Evolutionary conservation across 2,797 vertebrate species (phyloP).

Genomic region (Neosilurus hyrtlii): DNA sequence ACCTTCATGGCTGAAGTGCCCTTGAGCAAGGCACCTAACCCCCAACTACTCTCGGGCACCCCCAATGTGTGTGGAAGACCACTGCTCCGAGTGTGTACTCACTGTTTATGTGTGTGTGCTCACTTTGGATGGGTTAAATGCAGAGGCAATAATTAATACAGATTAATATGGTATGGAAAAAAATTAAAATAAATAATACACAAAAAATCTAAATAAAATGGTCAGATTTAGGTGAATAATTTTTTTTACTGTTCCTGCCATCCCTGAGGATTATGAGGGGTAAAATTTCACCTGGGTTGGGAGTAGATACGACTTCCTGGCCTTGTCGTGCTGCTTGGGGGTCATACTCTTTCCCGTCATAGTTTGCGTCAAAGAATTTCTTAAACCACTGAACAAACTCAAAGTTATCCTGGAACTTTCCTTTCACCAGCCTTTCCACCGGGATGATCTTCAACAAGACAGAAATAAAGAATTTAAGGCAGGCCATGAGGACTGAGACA

Average conservation of each 20-base stretch:
- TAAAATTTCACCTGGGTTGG: conserved; percentile 80
- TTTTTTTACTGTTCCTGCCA: background rate
- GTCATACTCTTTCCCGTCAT: conserved; percentile 95
- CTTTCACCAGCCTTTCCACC: conserved; percentile 91
- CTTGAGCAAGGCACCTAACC: too few relatives aligned
- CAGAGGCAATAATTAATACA: too few relatives aligned
- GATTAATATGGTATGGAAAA: too few relatives aligned
- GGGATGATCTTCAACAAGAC: conserved; percentile 84
- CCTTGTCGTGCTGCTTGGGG: conserved; percentile 86
- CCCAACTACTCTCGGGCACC: too few relatives aligned
- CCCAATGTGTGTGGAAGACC: too few relatives aligned
- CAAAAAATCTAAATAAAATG: too few relatives aligned
- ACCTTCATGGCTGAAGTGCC: too few relatives aligned
- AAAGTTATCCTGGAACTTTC: conserved; percentile 97
- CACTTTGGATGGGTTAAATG: too few relatives aligned
- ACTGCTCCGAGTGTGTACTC: too few relatives aligned
- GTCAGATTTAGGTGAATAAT: background rate
- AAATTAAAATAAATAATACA: too few relatives aligned
- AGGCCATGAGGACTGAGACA: background rate
- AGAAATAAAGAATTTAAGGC: background rate
- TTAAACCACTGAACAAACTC: conserved; percentile 99
- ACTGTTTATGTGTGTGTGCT: too few relatives aligned
- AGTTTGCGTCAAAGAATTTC: conserved; percentile 96
- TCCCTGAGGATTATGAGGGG: background rate
- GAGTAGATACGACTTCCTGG: conserved; percentile 79